Evolutionary conservation across 1,140 invertebrate species (phyloP), one percentile per base, ranked within the genome.

Genomic region (Zophobas morio): DNA sequence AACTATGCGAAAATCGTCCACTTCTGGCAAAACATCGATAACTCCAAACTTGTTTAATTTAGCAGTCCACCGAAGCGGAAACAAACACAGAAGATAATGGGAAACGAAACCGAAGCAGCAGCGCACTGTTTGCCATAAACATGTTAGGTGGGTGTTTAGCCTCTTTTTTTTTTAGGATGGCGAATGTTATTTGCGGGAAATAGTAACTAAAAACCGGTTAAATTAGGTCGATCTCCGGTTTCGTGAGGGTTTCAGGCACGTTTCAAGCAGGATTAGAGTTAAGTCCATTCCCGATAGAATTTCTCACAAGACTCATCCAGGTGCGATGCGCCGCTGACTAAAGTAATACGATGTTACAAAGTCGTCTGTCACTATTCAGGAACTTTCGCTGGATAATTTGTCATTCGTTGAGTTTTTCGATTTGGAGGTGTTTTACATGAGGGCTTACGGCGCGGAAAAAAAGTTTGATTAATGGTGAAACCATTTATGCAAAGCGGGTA

Each of bases 181-280:
- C 20, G 20, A 20, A 20, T 20, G 20, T 20, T 20, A 20, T 20
- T 20, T 20, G 36, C 36, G 56, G 56, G 3, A 60, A 60, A 60
- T 20, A 66, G 60, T 40, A 66, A 66, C 37, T 66, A 42, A 66
- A 66, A 66, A 66, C 60, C 37, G n/a, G 60, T 42, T 66, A 66
- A 66, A 66, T 66, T 66, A 66, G 60, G 37, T 66, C 60, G 60
- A 66, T 66, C 60, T 66, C 60, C 56, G 56, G 56, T 60, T 60
- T 60, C 56, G 34, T 60, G 39, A 33, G 20, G 37, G 60, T 66
- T 66, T 66, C 39, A 66, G 60, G 39, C 60, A 66, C 60, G 60
- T 66, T 40, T 66, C 60, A 66, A 66, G 60, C 60, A 42, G 60
- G 60, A 66, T 66, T 66, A 66, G 60, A 36, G 8, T 42, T 47